Percentiles rank a stretch among this genome's conserved stretches.
Conservation (phyloP, 2,888 invertebrate genomes). For the Lottia scabra region DNA sequence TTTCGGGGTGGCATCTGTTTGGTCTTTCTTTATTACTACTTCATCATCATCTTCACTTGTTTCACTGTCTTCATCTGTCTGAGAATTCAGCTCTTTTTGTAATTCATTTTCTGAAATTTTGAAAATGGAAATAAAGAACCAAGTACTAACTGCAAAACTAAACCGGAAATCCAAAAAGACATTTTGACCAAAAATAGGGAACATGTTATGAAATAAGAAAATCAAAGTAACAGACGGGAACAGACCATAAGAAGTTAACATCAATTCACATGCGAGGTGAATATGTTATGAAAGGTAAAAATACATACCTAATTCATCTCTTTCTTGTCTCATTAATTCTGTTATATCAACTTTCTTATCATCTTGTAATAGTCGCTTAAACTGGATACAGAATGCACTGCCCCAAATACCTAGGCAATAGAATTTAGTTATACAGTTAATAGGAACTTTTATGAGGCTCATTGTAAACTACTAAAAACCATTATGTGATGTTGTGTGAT, state of each 20-base stretch:
- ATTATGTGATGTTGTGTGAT: no score
- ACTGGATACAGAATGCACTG: conserved; percentile 70
- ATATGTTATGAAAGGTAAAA: neutral
- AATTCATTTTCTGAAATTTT: conserved; percentile 46
- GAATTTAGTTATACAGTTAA: no score
- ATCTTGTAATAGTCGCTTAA: conserved; percentile 67
- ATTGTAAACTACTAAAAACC: no score
- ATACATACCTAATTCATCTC: conserved; percentile 50
- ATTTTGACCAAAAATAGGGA: no score
- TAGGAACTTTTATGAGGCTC: no score
- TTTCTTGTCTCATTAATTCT: conserved; percentile 47
- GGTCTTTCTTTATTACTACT: conserved; percentile 6
- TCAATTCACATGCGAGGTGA: neutral
- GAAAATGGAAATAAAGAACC: no score
- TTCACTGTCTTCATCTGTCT: conserved; percentile 39
- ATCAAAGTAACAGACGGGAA: no score
- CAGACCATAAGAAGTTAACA: no score
- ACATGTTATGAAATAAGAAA: no score
- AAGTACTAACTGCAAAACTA: no score
- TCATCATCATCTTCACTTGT: conserved; percentile 32
- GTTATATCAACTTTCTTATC: conserved; percentile 44
- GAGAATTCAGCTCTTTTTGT: conserved; percentile 43
- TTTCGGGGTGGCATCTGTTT: conserved; percentile 7
- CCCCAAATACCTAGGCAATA: conserved; percentile 69
- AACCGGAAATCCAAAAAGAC: no score